Evolutionary conservation across 2,888 invertebrate genomes (phyloP), one percentile per base, ranked within the genome.

Genomic region (Microctonus brassicae): DNA sequence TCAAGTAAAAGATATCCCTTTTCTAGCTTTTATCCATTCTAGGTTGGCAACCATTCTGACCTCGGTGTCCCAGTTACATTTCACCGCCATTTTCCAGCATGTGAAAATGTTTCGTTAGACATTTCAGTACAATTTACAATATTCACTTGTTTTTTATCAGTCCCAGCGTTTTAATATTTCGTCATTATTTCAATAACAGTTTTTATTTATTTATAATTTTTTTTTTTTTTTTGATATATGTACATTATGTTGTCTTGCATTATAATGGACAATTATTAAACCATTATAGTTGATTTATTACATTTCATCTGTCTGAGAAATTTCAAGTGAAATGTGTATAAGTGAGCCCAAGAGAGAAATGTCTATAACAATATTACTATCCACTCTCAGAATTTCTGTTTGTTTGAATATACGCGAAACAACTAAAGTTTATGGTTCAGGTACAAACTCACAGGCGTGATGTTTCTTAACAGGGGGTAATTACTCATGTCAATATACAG

Each of bases 11-110:
- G 62, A 75, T 73, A 77, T 74, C 72, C 73, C 68, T 66, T 73
- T 75, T 72, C 66, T 57, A 67, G 55, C 64, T 72, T 79, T 76
- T 74, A 77, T 78, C 69, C 78, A 69, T 79, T 74, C 76, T 75
- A 75, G 73, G 78, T 73, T 65, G 69, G 57, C 78, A 74, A 76
- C 69, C 74, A 78, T 69, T 20, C 53, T 20, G 65, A 65, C 65
- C 55, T 53, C 33, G 26, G 9, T 47, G 63, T 55, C 61, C 73
- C 53, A 65, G 70, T 69, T 74, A 66, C 71, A 69, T 69, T 73
- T 73, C 74, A 63, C 39, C 63, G 69, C 68, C 70, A 52, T 67
- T 66, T 64, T 60, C 69, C 42, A 47, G 33, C 57, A 60, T 60
- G 73, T 34, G 72, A 67, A 77, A 77, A 74, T 74, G 76, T 76